Evolutionary conservation across 2,113 vertebrate genomes (phyloP), one percentile per base, ranked within the genome.

Genomic region (Lycaon pictus): DNA sequence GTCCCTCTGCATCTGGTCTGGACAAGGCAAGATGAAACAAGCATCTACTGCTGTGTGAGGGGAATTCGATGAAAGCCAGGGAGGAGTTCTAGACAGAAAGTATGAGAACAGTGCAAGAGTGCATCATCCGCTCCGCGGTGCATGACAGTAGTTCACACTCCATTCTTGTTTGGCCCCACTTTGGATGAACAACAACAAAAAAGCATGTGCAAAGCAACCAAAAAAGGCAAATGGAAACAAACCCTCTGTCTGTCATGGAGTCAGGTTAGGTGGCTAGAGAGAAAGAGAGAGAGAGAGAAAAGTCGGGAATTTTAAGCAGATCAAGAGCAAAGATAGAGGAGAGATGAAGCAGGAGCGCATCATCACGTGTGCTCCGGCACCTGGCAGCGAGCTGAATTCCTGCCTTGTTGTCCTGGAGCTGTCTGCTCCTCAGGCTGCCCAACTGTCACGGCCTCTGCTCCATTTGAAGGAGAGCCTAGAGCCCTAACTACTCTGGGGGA

Each of bases 11-110:
- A 13, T 76, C 79, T 69, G 11, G 37, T 94, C 20, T 72, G 55
- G 82, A 93, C 35, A 63, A 90, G 87, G 87, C 67, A 92, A 62
- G 55, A 72, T 27, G 35, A 81, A 93, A 58, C 16, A 51, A 87
- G 23, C 22, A 76, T 81, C 67, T 86, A 62, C 8, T 43, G 27
- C 6, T 65, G 17, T 67, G 58, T 27, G 86, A 85, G 6, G 69
- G 55, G 79, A 88, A 88, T 11, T 3, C 67, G 85, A 71, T 32
- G 25, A 60, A 76, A 84, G 60, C 53, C 48, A 29, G 10, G 29
- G 35, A 90, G n/a, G 15, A 19, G 55, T 8, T 60, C 71, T 67
- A 85, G 69, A 76, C 35, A 88, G 90, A 76, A 91, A 48, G 25
- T n/a, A 35, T 29, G 27, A 55, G 76, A 91, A 56, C 65, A 91